phyloP scores from a whole-genome alignment of 2,797 vertebrate genomes.

The Thalassophryne amazonica region DNA sequence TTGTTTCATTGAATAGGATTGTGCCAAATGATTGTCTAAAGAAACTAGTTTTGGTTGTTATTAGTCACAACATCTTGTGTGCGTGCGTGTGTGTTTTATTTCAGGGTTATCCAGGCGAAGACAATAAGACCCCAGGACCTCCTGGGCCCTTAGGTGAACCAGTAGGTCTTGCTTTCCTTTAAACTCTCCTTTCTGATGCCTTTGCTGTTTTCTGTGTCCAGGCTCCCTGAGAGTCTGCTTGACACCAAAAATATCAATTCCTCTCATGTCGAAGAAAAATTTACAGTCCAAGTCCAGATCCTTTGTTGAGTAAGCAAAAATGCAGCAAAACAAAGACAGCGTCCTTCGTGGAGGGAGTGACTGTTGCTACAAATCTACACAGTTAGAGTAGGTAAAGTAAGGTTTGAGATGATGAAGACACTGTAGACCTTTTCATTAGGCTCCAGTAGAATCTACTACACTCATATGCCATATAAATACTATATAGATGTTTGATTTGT shows the following conservation, averaged over 20 bases:
- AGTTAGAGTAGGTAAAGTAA: too few species aligned
- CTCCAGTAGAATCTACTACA: constrained; percentile 4
- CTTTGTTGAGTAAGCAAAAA: too few species aligned
- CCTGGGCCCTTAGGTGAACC: constrained; percentile 99
- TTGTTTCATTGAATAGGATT: background rate
- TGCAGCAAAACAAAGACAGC: constrained; percentile 9
- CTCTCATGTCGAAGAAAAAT: background rate
- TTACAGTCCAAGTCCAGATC: too few species aligned
- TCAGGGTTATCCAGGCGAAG: constrained; percentile 94
- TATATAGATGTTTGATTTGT: background rate
- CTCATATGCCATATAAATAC: background rate
- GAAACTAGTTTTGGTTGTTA: too few species aligned
- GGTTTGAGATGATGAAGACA: constrained; percentile 20
- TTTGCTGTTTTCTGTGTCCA: constrained; percentile 12
- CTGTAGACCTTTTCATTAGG: constrained; percentile 5
- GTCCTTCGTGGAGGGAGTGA: too few species aligned
- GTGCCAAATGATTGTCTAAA: background rate
- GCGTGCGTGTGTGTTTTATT: constrained; percentile 38
- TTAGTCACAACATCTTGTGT: constrained; percentile 5
- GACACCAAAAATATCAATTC: constrained; percentile 1
- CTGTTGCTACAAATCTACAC: too few species aligned
- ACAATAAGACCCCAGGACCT: constrained; percentile 84
- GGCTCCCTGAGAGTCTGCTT: constrained; percentile 13
- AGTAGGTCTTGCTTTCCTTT: constrained; percentile 96
- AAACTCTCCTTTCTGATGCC: constrained; percentile 57